Base-by-base conservation (phyloP, 2,888 invertebrate genomes). In the Papilio gigon region DNA sequence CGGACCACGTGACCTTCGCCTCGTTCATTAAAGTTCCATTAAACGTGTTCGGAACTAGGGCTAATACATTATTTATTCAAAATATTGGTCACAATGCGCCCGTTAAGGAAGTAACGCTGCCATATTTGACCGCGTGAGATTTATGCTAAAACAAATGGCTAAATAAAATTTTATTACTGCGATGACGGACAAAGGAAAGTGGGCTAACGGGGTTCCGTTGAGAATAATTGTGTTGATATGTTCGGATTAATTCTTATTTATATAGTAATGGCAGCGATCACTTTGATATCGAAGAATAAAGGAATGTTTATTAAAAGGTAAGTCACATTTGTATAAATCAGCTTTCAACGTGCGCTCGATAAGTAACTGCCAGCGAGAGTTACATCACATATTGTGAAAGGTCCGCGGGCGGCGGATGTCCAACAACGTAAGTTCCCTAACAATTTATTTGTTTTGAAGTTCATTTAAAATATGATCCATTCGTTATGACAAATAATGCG, bases 401-500 rank as follows among this genome's bases (percentile, higher is more conserved):
- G n/a, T n/a, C n/a, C n/a, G n/a, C n/a, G n/a, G n/a, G n/a, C n/a
- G n/a, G n/a, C n/a, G n/a, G n/a, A n/a, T n/a, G n/a, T n/a, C n/a
- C n/a, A n/a, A n/a, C n/a, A 65, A 53, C 53, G 35, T 53, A 47
- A 47, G 47, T 25, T n/a, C 53, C 40, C 30, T 37, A 42, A 63
- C 63, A 63, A 33, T 63, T 68, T 37, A 47, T 59, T 44, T 68
- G 68, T 68, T 68, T 68, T 59, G 64, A 64, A 64, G 35, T 62
- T 35, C 53, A 62, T 44, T 59, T 59, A 68, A 64, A 47, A 37
- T 50, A 68, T 37, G 58, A 64, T 68, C 35, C 47, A 64, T 58
- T 50, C 56, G 50, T 63, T 67, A 56, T 68, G 68, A 68, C 68
- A 68, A 50, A 68, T 59, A 64, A 68, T 64, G 47, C 64, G 58